phyloP scores from a whole-genome alignment of 2,113 vertebrate species.

The Pseudorasbora parva region DNA sequence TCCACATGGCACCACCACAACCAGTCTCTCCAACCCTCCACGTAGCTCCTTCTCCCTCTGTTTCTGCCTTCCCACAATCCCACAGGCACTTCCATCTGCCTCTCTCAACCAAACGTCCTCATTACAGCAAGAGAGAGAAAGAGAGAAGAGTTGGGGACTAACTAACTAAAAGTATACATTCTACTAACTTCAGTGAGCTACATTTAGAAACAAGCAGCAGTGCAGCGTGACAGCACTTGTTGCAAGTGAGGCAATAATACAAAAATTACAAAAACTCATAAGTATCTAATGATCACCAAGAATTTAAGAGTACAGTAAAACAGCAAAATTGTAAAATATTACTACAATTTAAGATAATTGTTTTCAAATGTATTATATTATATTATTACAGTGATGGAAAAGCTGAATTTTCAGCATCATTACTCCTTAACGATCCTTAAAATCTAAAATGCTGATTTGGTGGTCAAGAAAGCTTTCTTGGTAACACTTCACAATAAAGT shows the following conservation, averaged over 20 bases:
- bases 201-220: background rate
- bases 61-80: conserved; percentile 67
- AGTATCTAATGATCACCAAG: too few species aligned
- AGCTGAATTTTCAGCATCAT: background rate
- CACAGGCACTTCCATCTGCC: conserved; percentile 75
- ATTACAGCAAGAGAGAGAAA: conserved; percentile 64
- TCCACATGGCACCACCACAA: conserved; percentile 67
- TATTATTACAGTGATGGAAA: background rate
- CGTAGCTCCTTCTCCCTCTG: conserved; percentile 49
- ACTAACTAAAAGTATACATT: background rate
- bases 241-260: too few species aligned
- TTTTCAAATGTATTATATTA: background rate
- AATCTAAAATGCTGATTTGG: background rate
- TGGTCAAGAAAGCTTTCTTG: background rate
- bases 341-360: background rate
- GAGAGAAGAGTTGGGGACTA: conserved; percentile 62
- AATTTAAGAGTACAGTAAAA: background rate
- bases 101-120: conserved; percentile 65
- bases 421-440: background rate
- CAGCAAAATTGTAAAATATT: background rate
- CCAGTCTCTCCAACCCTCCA: background rate
- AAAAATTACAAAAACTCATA: too few species aligned
- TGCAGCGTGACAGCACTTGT: background rate
- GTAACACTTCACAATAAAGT: too few species aligned
- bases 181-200: background rate